Base-by-base conservation (phyloP, 2,113 vertebrate genomes). In the Anoplopoma fimbria region DNA sequence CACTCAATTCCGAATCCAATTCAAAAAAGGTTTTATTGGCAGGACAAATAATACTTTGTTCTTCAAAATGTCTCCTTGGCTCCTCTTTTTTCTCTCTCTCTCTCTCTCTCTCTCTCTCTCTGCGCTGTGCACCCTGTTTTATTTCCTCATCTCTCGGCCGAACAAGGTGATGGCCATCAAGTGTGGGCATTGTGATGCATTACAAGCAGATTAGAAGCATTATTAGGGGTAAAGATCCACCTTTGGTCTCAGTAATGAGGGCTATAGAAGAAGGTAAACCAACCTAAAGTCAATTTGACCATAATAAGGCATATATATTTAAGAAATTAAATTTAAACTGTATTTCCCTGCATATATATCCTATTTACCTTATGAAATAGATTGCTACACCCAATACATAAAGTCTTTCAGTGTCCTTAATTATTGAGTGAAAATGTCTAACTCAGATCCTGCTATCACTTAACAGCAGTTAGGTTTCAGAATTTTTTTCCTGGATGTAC, bases 31-130 rank as follows among this genome's bases (percentile, higher is more conserved):
- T 84, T 89, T 88, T 77, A 85, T 69, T 91, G 92, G 85, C 84
- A 87, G 87, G 82, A 87, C 85, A 87, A 85, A 90, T 90, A 89
- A 88, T 73, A 89, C 84, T 83, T 88, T 77, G 61, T 86, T 83
- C 70, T 86, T 78, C 81, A 88, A 81, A 86, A 86, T 82, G 77
- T 78, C 75, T 89, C 75, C 40, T 81, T 68, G 87, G 75, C 33
- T 38, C 58, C 62, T 65, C 68, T 65, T 63, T 68, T 61, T 51
- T 79, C 67, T 55, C n/a, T 25, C 51, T 55, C 53, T 55, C 31
- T 72, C 64, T 64, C 67, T 65, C 74, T 83, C 62, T 33, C 17
- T 9, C 53, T 27, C 31, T 58, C 63, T 72, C 38, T 79, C 40
- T 62, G 31, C 12, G 31, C 40, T 33, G 10, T 57, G 71, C 55